These are phyloP conservation scores for Danio albolineatus DNA, from an alignment of 2,797 vertebrate species.

Conservation along the genomic window DNA sequence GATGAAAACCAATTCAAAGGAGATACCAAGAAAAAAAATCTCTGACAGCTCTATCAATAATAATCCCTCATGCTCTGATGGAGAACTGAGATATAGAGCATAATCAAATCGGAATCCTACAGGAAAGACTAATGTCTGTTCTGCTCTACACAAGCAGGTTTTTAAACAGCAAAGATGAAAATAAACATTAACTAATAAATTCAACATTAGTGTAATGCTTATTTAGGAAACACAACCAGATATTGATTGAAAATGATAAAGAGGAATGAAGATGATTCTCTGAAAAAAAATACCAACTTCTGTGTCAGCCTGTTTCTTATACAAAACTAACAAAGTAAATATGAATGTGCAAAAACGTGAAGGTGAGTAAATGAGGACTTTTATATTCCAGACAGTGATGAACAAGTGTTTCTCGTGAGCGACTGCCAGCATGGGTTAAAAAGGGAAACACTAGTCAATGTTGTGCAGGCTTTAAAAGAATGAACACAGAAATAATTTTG, in stretches of 20 bases:
- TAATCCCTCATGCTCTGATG: constrained; percentile 26
- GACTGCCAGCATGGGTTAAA: constrained; percentile 13
- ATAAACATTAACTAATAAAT: background rate
- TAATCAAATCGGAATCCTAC: constrained; percentile 5
- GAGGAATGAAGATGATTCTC: background rate
- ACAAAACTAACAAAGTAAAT: background rate
- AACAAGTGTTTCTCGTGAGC: constrained; percentile 8
- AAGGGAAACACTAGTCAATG: background rate
- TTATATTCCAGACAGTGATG: background rate
- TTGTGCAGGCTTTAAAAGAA: constrained; percentile 21
- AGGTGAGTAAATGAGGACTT: background rate
- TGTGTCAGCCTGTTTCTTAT: background rate
- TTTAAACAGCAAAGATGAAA: background rate
- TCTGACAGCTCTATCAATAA: constrained; percentile 24
- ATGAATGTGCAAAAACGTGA: background rate
- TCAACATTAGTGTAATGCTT: background rate
- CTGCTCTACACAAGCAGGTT: background rate
- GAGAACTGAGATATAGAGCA: constrained; percentile 10
- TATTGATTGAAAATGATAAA: background rate
- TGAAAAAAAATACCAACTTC: background rate
- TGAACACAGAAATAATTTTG: constrained; percentile 28
- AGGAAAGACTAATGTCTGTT: constrained; percentile 1
- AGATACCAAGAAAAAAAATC: background rate
- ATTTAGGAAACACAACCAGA: constrained; percentile 11
- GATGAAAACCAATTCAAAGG: constrained; percentile 11